Evolutionary conservation across 1,140 invertebrate genomes (phyloP).

Genomic region (Drosophila ironensis): DNA sequence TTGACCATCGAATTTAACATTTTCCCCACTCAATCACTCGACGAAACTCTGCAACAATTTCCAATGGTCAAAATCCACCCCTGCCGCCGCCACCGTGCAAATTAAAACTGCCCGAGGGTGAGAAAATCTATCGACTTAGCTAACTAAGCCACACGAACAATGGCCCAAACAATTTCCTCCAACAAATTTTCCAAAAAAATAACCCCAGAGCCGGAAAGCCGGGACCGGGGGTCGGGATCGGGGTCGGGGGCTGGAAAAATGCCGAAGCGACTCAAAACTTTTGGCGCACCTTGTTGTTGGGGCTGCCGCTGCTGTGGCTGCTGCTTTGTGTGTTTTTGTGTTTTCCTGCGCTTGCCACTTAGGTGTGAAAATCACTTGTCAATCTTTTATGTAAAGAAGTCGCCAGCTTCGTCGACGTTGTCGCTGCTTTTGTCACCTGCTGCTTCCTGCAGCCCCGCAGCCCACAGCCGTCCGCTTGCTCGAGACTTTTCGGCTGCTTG

Average conservation of each 20-base stretch:
- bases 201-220: background rate
- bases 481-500: slow-evolving; percentile 16
- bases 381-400: slow-evolving; percentile 79
- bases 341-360: slow-evolving; percentile 54
- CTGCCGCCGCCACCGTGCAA: background rate
- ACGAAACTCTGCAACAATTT: slow-evolving; percentile 23
- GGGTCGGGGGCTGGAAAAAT: background rate
- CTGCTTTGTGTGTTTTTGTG: slow-evolving; percentile 21
- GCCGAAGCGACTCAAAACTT: slow-evolving; percentile 38
- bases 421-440: slow-evolving; percentile 51
- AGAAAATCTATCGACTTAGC: slow-evolving; percentile 41
- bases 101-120: slow-evolving; percentile 33
- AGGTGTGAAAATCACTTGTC: slow-evolving; percentile 78
- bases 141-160: slow-evolving; percentile 38
- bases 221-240: background rate
- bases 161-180: slow-evolving; percentile 38
- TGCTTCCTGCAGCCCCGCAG: background rate
- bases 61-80: slow-evolving; percentile 1
- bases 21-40: slow-evolving; percentile 25
- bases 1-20: slow-evolving; percentile 2
- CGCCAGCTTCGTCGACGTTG: slow-evolving; percentile 14
- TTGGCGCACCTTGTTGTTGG: slow-evolving; percentile 8
- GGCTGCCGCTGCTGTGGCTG: slow-evolving; percentile 26
- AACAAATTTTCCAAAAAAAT: slow-evolving; percentile 41
- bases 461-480: background rate